Percentiles rank a stretch among this genome's conserved stretches.
Conservation (phyloP, 2,888 invertebrate genomes). For the Parnassius orleans region DNA sequence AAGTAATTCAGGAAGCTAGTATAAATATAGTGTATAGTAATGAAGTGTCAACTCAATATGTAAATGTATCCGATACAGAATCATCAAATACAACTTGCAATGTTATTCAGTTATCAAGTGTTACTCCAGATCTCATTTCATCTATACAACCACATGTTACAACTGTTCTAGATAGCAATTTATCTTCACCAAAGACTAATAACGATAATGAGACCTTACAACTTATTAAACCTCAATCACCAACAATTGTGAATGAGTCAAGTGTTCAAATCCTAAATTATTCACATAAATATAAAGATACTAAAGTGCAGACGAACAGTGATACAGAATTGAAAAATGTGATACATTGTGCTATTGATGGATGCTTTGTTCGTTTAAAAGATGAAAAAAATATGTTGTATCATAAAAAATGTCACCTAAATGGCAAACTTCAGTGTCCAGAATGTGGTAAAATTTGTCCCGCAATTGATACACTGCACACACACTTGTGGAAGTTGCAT, state of each 20-base stretch:
- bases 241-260: conserved; percentile 37
- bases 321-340: conserved; percentile 41
- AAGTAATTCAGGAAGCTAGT: conserved; percentile 74
- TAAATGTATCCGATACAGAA: conserved; percentile 53
- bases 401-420: conserved; percentile 83
- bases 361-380: conserved; percentile 80
- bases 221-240: conserved; percentile 41
- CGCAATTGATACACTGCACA: conserved; percentile 85
- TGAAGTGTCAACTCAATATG: conserved; percentile 63
- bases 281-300: conserved; percentile 31
- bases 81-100: conserved; percentile 48
- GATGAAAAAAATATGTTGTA: conserved; percentile 82
- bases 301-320: conserved; percentile 32
- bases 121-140: conserved; percentile 70
- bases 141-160: conserved; percentile 53
- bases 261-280: conserved; percentile 26
- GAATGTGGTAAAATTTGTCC: conserved; percentile 82
- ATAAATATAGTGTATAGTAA: conserved; percentile 73
- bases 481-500: conserved; percentile 90
- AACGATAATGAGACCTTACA: conserved; percentile 32
- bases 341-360: conserved; percentile 74
- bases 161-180: conserved; percentile 37
- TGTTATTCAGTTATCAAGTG: conserved; percentile 61
- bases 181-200: conserved; percentile 38
- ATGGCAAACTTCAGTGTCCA: conserved; percentile 79